Conservation (phyloP, 2,888 invertebrate genomes). For the Platypus cylindrus region DNA sequence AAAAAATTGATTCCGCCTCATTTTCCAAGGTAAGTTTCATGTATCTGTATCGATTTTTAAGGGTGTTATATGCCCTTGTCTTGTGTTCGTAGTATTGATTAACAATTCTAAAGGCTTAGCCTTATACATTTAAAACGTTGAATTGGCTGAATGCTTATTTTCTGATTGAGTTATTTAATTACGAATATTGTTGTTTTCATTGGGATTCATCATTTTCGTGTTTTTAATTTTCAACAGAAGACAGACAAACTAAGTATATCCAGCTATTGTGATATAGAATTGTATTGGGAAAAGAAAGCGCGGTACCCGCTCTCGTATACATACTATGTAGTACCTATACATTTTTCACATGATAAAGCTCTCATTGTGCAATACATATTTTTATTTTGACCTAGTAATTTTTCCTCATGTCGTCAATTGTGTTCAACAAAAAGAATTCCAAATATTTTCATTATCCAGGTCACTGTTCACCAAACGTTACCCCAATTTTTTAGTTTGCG, state of each 20-base stretch:
- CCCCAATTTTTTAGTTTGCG: slow-evolving; percentile 25
- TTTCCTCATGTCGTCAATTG: slow-evolving; percentile 25
- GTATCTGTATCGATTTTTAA: slow-evolving; percentile 15
- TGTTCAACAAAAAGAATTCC: slow-evolving; percentile 26
- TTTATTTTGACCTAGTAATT: slow-evolving; percentile 17
- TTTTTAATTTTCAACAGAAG: slow-evolving; percentile 4
- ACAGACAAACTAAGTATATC: not conserved
- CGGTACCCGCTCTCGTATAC: too few species aligned
- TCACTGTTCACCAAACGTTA: slow-evolving; percentile 11
- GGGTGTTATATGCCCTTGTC: slow-evolving; percentile 10
- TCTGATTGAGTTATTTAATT: too few species aligned
- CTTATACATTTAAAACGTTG: not conserved
- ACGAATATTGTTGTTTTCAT: too few species aligned
- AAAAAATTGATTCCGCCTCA: slow-evolving; percentile 4
- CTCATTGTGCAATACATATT: slow-evolving; percentile 15
- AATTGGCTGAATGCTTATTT: not conserved
- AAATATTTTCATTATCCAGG: slow-evolving; percentile 28
- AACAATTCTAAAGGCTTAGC: too few species aligned
- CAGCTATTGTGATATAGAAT: slow-evolving; percentile 3
- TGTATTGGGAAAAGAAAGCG: slow-evolving; percentile 10
- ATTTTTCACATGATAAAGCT: slow-evolving; percentile 8
- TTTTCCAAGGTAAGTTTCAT: slow-evolving; percentile 5
- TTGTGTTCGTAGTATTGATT: not conserved
- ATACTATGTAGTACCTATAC: slow-evolving; percentile 8
- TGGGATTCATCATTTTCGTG: too few species aligned